phyloP scores from a whole-genome alignment of 2,113 vertebrate genomes.

The Pelusios castaneus region DNA sequence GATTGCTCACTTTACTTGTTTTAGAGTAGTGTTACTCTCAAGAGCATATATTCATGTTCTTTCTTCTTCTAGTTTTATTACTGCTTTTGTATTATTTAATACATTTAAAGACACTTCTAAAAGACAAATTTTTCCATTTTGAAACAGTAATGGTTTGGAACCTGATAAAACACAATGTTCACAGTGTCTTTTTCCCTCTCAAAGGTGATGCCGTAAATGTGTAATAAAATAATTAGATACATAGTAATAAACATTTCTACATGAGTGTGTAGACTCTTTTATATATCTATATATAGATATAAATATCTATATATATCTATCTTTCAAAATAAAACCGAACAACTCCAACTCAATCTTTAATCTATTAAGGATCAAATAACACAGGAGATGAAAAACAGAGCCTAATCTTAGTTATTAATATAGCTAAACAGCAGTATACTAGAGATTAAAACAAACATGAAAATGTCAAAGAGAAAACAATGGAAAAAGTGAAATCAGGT shows the following conservation, averaged over 20 bases:
- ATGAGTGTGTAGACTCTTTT: not conserved
- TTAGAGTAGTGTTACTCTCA: slow-evolving; percentile 78
- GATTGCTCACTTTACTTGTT: slow-evolving; percentile 83
- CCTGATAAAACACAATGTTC: slow-evolving; percentile 74
- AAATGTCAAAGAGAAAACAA: slow-evolving; percentile 51
- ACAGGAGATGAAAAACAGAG: not conserved
- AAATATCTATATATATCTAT: slow-evolving; percentile 31
- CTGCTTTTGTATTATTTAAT: slow-evolving; percentile 94
- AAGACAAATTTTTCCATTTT: slow-evolving; percentile 97
- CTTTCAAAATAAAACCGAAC: not conserved
- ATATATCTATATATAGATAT: slow-evolving; percentile 23
- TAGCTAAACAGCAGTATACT: slow-evolving; percentile 30
- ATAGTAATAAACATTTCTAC: slow-evolving; percentile 56
- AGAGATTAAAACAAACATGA: slow-evolving; percentile 42
- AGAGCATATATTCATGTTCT: slow-evolving; percentile 86
- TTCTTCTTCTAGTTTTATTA: slow-evolving; percentile 87
- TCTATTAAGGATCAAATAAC: slow-evolving; percentile 43
- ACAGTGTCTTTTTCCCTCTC: slow-evolving; percentile 44
- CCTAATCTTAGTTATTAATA: slow-evolving; percentile 37
- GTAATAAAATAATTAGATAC: slow-evolving; percentile 72
- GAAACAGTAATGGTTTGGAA: slow-evolving; percentile 85
- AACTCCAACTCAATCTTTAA: slow-evolving; percentile 53
- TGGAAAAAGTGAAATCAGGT: slow-evolving; percentile 24
- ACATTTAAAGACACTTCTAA: slow-evolving; percentile 84
- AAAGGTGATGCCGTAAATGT: slow-evolving; percentile 67